These are phyloP conservation scores for Chaenodraco wilsoni DNA, from an alignment of 2,797 vertebrate species.

Conservation along the genomic window DNA sequence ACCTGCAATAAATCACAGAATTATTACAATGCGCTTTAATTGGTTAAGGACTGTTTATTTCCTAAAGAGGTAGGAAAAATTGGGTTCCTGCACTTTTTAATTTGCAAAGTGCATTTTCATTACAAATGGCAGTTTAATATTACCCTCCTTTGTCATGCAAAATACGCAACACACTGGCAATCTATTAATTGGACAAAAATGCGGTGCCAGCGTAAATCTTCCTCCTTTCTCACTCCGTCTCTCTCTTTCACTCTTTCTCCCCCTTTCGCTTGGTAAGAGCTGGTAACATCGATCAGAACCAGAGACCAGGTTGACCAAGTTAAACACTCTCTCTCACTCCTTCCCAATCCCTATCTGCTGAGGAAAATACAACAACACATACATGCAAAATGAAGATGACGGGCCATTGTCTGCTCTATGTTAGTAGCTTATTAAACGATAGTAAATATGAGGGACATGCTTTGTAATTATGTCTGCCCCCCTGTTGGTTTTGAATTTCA, in stretches of 20 bases:
- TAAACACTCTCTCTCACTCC: conserved; percentile 66
- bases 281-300: conserved; percentile 75
- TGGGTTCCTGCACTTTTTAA: conserved; percentile 99
- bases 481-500: conserved; percentile 74
- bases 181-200: conserved; percentile 99
- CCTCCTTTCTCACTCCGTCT: conserved; percentile 73
- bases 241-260: conserved; percentile 44
- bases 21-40: conserved; percentile 99
- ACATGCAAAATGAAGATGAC: conserved; percentile 73
- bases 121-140: conserved; percentile 99
- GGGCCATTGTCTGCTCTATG: conserved; percentile 81
- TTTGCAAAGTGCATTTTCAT: conserved; percentile 99
- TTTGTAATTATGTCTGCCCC: conserved; percentile 77
- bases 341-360: conserved; percentile 60
- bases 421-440: conserved; percentile 85
- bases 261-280: conserved; percentile 67
- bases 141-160: conserved; percentile 99
- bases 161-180: conserved; percentile 97
- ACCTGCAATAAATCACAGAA: conserved; percentile 99
- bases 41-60: conserved; percentile 99
- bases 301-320: conserved; percentile 76
- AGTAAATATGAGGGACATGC: conserved; percentile 83
- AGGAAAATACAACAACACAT: conserved; percentile 65
- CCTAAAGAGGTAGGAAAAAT: conserved; percentile 93
- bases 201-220: conserved; percentile 95